Percentiles rank a stretch among this genome's conserved stretches.
phyloP scores from a whole-genome alignment of 92 coral and sea anemone species.

The Anthopleura xanthogrammica region DNA sequence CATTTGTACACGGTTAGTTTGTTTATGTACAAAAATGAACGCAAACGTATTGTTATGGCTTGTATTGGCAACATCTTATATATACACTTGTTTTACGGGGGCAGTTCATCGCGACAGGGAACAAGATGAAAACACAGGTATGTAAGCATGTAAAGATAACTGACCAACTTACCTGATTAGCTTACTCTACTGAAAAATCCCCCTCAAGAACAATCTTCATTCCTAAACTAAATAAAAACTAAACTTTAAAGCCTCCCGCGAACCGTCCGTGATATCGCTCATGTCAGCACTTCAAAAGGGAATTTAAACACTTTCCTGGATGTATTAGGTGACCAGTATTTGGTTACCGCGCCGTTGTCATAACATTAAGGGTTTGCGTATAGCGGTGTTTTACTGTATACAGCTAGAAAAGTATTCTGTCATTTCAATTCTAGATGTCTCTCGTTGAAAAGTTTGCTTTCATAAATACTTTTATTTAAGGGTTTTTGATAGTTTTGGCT shows the following conservation, averaged over 20 bases:
- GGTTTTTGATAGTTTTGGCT: too few species aligned
- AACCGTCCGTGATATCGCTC: not conserved
- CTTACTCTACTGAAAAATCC: not conserved
- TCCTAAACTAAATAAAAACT: not conserved
- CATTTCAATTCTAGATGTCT: not conserved
- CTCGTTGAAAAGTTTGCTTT: not conserved
- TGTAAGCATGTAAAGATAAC: not conserved
- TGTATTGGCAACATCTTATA: not conserved
- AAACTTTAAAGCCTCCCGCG: not conserved
- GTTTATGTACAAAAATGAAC: not conserved
- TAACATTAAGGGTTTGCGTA: not conserved
- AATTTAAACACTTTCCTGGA: constrained; percentile 8
- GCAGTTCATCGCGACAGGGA: not conserved
- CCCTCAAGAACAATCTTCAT: not conserved
- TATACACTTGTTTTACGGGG: not conserved
- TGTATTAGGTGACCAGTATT: not conserved
- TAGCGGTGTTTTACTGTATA: too few species aligned
- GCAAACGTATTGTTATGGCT: not conserved
- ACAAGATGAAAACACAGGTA: constrained; percentile 3
- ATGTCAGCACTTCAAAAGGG: constrained; percentile 8
- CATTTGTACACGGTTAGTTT: not conserved
- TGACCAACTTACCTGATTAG: not conserved
- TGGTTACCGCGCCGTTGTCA: not conserved
- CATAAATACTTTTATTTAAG: too few species aligned
- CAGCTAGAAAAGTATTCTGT: not conserved